Base-by-base conservation (phyloP, 2,888 invertebrate genomes). In the Lottia scabra region DNA sequence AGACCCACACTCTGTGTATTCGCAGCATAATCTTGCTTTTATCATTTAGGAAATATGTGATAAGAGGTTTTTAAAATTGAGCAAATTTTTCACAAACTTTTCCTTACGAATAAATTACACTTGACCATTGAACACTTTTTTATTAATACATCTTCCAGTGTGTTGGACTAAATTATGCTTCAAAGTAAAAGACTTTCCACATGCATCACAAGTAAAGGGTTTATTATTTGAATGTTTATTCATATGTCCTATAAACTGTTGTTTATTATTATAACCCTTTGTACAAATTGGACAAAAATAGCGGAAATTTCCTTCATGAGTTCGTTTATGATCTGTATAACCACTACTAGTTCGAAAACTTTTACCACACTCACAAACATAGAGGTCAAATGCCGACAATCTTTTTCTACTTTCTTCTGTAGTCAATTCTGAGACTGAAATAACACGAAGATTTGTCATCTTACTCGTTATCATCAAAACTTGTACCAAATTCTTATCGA, bases 191-290 rank as follows among this genome's bases (percentile, higher is more conserved):
- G 65, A 19, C 65, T 62, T 48, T 38, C 48, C 65, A 65, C 70
- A 70, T 43, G 43, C 16, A 19, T 70, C 70, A 70, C 70, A 70
- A 38, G 64, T 70, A 62, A 48, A 65, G 56, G 65, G 63, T 65
- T 65, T 70, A 15, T 65, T 46, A 38, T 65, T 70, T 48, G 30
- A 70, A 65, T 70, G 70, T 19, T 72, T 70, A 44, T 76, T 76
- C 23, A 76, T 64, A 65, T 76, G 76, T 13, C 76, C 76, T 26
- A 69, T 70, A 68, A 66, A 76, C 65, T 76, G 76, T 66, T 71
- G 71, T 48, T 72, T 74, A 44, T 72, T 70, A 64, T 30, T 64
- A 65, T 72, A 76, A n/a, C 65, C 46, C 63, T 74, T 67, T 45
- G 56, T 65, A 70, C 76, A 76, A 65, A 67, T 74, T n/a, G 71